Conservation (phyloP, 1,140 invertebrate genomes). For the Heliconius hermathena region DNA sequence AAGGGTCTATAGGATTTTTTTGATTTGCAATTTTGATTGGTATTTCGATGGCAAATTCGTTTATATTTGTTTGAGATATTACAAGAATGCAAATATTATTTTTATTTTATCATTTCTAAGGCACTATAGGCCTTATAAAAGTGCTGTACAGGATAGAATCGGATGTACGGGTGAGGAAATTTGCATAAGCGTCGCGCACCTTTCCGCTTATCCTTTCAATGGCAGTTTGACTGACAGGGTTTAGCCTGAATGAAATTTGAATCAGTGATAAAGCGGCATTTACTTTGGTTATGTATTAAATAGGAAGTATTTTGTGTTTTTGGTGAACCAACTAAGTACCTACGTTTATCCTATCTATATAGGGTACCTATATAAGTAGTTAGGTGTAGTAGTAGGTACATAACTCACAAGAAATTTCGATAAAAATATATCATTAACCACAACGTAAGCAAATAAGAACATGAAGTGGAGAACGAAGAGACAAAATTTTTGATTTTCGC, state of each 20-base stretch:
- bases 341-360: too few species aligned
- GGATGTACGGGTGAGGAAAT: conserved; percentile 54
- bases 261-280: conserved; percentile 56
- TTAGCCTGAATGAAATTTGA: conserved; percentile 67
- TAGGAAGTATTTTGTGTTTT: conserved; percentile 13
- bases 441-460: too few species aligned
- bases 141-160: conserved; percentile 43
- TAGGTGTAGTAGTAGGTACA: too few species aligned
- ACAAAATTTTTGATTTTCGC: too few species aligned
- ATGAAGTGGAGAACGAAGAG: too few species aligned
- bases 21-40: conserved; percentile 49
- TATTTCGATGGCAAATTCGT: conserved; percentile 44
- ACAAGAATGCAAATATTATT: conserved; percentile 66
- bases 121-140: conserved; percentile 40
- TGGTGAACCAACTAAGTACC: neutral
- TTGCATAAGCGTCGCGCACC: conserved; percentile 78
- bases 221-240: conserved; percentile 78
- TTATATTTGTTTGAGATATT: conserved; percentile 47
- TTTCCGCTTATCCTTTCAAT: conserved; percentile 76
- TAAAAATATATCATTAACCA: too few species aligned
- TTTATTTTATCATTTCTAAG: conserved; percentile 46
- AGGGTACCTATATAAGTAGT: too few species aligned
- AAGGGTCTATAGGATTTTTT: conserved; percentile 45
- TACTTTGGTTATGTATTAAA: conserved; percentile 48
- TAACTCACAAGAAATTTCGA: too few species aligned